A percentile compares a stretch with the other conserved stretches of the same genome.
Conservation (phyloP, 2,113 vertebrate species). For the Sinosuthora webbiana region DNA sequence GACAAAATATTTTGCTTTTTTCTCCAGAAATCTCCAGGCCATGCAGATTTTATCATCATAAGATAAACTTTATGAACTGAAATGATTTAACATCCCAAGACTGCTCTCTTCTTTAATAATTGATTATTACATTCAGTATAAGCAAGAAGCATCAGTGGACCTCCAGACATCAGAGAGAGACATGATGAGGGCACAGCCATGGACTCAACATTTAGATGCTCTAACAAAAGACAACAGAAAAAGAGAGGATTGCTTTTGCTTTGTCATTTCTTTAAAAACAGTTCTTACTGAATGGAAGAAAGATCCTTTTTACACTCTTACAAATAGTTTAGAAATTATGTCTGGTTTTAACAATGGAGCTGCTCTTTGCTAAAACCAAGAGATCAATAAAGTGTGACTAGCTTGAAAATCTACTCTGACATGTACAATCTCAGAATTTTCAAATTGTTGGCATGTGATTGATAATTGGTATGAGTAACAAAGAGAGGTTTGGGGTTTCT, state of each 20-base stretch:
- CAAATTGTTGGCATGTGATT: not conserved
- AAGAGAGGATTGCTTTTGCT: not conserved
- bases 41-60: not conserved
- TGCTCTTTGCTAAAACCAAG: not conserved
- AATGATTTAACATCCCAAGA: not conserved
- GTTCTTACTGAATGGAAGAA: not conserved
- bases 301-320: not conserved
- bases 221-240: not conserved
- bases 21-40: not conserved
- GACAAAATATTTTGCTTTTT: not conserved
- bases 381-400: not conserved
- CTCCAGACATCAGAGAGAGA: not conserved
- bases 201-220: not conserved
- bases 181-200: not conserved
- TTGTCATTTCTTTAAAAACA: accelerated
- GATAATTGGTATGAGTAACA: not conserved
- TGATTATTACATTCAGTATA: not conserved
- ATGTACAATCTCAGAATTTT: not conserved
- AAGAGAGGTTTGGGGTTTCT: not conserved
- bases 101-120: not conserved
- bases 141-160: not conserved
- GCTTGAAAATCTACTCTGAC: not conserved
- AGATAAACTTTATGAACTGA: not conserved
- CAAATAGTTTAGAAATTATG: not conserved
- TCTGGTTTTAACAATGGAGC: not conserved